phyloP scores from a whole-genome alignment of 2,888 invertebrate species.

The Apamea monoglypha region DNA sequence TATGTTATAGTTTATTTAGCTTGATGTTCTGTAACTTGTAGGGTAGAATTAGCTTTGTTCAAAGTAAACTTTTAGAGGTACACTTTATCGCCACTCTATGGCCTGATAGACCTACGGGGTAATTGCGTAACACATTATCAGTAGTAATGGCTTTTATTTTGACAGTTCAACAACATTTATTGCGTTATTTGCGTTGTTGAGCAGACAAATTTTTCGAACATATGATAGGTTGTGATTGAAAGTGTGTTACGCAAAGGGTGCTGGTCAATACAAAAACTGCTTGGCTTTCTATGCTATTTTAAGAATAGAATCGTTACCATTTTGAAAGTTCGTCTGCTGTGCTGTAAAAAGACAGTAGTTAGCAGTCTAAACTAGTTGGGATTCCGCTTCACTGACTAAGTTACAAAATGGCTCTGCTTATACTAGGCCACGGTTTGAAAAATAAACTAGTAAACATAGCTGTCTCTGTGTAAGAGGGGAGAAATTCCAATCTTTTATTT shows the following conservation, averaged over 20 bases:
- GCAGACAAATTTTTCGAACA: neutral
- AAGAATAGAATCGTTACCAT: constrained; percentile 3
- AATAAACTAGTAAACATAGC: constrained; percentile 50
- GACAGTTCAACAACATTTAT: neutral
- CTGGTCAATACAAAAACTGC: neutral
- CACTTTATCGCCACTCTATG: neutral
- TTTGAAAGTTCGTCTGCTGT: constrained; percentile 13
- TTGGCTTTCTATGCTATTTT: neutral
- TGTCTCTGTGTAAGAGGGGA: constrained; percentile 31
- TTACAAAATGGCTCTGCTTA: constrained; percentile 44
- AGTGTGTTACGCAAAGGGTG: neutral
- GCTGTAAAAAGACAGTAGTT: constrained; percentile 16
- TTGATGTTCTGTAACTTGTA: constrained; percentile 1
- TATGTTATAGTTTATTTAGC: constrained; percentile 24
- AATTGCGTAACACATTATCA: neutral
- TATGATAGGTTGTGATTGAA: neutral
- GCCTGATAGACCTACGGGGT: neutral
- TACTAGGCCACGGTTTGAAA: constrained; percentile 42
- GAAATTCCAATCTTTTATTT: constrained; percentile 33
- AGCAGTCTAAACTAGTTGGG: constrained; percentile 28
- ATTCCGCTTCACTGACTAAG: constrained; percentile 58
- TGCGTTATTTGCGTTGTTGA: neutral
- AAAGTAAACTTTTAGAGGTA: neutral
- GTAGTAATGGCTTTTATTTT: neutral
- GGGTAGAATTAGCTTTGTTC: neutral